phyloP scores from a whole-genome alignment of 1,140 invertebrate genomes.

The Schlechtendalia chinensis region DNA sequence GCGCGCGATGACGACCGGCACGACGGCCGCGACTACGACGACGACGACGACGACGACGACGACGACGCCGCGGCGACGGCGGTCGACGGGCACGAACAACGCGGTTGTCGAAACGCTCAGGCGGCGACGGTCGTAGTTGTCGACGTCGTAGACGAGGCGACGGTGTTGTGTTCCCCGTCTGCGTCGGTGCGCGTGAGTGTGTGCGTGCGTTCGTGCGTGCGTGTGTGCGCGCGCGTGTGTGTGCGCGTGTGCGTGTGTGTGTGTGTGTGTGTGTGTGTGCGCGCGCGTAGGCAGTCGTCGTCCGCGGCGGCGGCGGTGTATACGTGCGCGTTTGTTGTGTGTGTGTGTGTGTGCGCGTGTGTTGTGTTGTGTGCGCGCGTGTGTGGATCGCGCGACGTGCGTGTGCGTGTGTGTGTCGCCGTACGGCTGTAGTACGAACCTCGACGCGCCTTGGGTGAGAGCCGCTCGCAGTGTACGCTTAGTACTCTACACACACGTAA shows the following conservation, averaged over 20 bases:
- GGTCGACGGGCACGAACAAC: slow-evolving; percentile 9
- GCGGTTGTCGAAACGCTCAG: slow-evolving; percentile 1
- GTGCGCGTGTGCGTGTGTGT: not conserved
- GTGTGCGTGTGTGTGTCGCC: not conserved
- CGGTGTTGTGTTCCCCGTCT: no score
- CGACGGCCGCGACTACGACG: not conserved
- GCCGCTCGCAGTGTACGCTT: not conserved
- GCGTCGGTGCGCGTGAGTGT: not conserved
- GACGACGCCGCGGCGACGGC: not conserved
- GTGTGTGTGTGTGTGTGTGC: not conserved
- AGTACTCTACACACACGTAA: no score
- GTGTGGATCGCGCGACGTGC: not conserved
- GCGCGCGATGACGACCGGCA: not conserved
- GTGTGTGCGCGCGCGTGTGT: not conserved
- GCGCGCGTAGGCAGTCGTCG: not conserved
- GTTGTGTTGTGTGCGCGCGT: not conserved
- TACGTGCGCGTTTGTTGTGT: not conserved
- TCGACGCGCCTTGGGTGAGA: slow-evolving; percentile 26
- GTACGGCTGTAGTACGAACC: not conserved
- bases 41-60: not conserved
- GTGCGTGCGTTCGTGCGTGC: not conserved
- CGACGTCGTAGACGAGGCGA: not conserved
- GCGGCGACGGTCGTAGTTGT: not conserved
- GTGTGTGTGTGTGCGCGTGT: not conserved
- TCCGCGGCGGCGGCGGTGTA: not conserved